These are phyloP conservation scores for Heliothis peltigera DNA, from an alignment of 2,888 invertebrate species.

Conservation along the genomic window DNA sequence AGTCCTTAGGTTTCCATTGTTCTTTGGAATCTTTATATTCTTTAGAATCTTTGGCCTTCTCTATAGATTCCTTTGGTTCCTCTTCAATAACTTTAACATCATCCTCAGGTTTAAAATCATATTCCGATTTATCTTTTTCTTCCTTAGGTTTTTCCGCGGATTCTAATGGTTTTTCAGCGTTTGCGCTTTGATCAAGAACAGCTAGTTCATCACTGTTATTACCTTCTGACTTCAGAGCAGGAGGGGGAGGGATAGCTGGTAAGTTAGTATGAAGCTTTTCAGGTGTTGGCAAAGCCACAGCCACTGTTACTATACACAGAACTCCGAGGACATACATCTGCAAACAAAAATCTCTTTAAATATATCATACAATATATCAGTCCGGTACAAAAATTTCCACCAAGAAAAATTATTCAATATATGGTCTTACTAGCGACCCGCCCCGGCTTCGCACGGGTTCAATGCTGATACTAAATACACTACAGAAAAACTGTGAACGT, in stretches of 20 bases:
- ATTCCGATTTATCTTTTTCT: neutral
- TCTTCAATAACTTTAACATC: neutral
- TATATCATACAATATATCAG: too few relatives aligned
- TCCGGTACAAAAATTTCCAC: too few relatives aligned
- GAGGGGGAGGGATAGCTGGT: conserved; percentile 14
- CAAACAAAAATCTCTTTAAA: conserved; percentile 10
- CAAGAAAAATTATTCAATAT: too few relatives aligned
- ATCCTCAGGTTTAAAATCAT: neutral
- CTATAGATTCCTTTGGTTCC: conserved; percentile 13
- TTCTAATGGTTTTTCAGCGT: neutral
- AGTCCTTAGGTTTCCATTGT: neutral
- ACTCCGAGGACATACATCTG: conserved; percentile 70
- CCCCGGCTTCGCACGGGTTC: too few relatives aligned
- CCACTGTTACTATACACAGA: conserved; percentile 66
- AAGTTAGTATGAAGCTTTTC: conserved; percentile 38
- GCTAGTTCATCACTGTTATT: conserved; percentile 9
- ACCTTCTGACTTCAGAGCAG: conserved; percentile 31
- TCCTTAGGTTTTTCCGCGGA: conserved; percentile 7
- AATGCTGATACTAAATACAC: too few relatives aligned
- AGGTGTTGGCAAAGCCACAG: conserved; percentile 66
- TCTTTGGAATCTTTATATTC: conserved; percentile 36
- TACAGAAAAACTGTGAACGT: too few relatives aligned
- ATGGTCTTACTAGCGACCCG: too few relatives aligned
- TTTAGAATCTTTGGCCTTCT: conserved; percentile 4
- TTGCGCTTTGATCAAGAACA: conserved; percentile 3